Evolutionary conservation across 2,888 invertebrate species (phyloP), one percentile per base, ranked within the genome.

Genomic region (Sceliomorpha sp.): DNA sequence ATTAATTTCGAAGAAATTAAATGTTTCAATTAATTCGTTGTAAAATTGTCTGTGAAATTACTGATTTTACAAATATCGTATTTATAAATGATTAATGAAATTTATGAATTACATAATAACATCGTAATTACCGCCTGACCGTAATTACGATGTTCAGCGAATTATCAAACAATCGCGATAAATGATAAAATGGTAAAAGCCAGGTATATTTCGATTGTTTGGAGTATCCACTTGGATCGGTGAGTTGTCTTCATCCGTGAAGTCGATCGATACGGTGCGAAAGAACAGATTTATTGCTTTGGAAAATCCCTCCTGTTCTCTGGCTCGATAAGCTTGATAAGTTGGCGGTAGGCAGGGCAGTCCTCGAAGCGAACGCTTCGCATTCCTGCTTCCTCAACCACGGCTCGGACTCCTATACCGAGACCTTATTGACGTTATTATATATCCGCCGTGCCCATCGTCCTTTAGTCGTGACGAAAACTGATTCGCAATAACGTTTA

Each of bases 261-360:
- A 45, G 39, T 42, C 58, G 59, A 59, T 59, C 59, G 51, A 60
- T 60, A 51, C 27, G 15, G 44, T 24, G 50, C 34, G 42, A 59
- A 50, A 59, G 50, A 37, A 50, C 50, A 59, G 44, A 60, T 60
- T 60, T 60, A 60, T 60, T 60, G 60, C 50, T 51, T 31, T 4
- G 42, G 47, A 50, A 60, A 60, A 60, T 60, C 51, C 60, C 42
- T 48, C 20, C 59, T 39, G 48, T 50, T 50, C 42, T 39, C 29
- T 10, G 40, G 37, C 51, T 44, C 60, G 60, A 60, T 50, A 51
- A 51, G 60, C 59, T 51, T 60, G 60, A 51, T 60, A 60, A 50
- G 60, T 51, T 50, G 42, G 42, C n/a, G n/a, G n/a, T 60, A 59
- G 50, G 50, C 59, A 50, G 13, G 50, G 20, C 48, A 42, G 59